Evolutionary conservation across 37 sponge, comb jelly and placozoan species (phyloP).

Genomic region (Mnemiopsis leidyi): DNA sequence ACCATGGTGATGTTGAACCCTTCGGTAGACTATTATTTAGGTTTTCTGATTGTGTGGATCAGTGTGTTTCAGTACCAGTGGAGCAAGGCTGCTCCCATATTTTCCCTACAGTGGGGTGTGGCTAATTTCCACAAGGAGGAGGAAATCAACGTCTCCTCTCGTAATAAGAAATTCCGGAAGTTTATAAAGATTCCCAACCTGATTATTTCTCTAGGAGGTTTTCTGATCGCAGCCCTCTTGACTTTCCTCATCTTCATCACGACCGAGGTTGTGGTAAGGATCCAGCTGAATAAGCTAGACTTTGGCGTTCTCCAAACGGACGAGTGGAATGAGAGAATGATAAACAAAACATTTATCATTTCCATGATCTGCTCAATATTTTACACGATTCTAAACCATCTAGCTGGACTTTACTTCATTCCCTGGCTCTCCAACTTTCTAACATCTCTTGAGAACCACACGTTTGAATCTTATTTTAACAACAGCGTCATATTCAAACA

Average conservation of each 20-base stretch:
- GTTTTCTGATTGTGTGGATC: neutral
- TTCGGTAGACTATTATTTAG: neutral
- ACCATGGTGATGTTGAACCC: neutral
- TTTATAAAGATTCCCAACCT: slow-evolving; percentile 9
- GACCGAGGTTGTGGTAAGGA: slow-evolving; percentile 35
- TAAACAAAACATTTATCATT: neutral
- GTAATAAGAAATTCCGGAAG: neutral
- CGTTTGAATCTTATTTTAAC: slow-evolving; percentile 16
- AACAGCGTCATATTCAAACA: slow-evolving; percentile 36
- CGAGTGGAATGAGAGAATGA: neutral
- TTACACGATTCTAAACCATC: slow-evolving; percentile 2
- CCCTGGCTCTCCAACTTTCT: slow-evolving; percentile 1
- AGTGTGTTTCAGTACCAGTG: slow-evolving; percentile 50
- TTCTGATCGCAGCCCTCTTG: neutral
- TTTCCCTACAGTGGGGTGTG: slow-evolving; percentile 41
- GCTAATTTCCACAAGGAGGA: neutral
- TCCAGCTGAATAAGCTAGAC: neutral
- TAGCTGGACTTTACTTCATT: slow-evolving; percentile 4
- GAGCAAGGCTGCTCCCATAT: neutral
- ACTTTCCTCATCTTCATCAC: neutral
- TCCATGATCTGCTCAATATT: slow-evolving; percentile 35
- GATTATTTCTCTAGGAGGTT: slow-evolving; percentile 10
- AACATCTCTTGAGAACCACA: slow-evolving; percentile 12
- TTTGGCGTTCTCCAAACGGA: neutral
- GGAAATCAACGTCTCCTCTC: neutral